Conservation (phyloP, 2,113 vertebrate genomes). For the Apaloderma vittatum region DNA sequence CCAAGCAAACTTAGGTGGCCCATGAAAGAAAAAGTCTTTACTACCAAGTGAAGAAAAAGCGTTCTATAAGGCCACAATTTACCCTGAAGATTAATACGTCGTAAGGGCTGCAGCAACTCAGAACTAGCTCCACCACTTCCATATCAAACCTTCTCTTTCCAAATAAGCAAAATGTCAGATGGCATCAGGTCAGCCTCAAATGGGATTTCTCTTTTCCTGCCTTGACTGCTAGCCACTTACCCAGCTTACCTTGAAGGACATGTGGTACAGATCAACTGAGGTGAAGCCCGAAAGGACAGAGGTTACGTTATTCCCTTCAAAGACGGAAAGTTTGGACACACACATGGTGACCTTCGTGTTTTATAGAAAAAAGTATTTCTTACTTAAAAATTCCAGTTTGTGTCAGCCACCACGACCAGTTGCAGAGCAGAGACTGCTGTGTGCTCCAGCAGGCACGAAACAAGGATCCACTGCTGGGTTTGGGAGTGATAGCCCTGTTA, state of each 20-base stretch:
- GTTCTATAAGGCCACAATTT: neutral
- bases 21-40: neutral
- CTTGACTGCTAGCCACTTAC: conserved; percentile 65
- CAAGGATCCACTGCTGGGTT: neutral
- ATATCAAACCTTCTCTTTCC: neutral
- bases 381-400: neutral
- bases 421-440: neutral
- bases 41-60: neutral
- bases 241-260: conserved; percentile 68
- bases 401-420: neutral
- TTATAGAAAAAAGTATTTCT: conserved; percentile 20
- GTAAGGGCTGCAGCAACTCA: neutral
- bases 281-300: conserved; percentile 65
- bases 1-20: neutral
- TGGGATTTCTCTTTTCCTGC: conserved; percentile 50
- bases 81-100: neutral
- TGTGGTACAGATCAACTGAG: conserved; percentile 57
- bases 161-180: conserved; percentile 44
- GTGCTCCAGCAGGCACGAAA: neutral
- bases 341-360: neutral
- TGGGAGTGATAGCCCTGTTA: neutral
- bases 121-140: neutral
- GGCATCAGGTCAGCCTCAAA: conserved; percentile 58
- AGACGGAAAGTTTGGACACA: neutral
- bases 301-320: conserved; percentile 26